phyloP scores from a whole-genome alignment of 2,888 invertebrate species.

The Lepidocyrtoides sp. region DNA sequence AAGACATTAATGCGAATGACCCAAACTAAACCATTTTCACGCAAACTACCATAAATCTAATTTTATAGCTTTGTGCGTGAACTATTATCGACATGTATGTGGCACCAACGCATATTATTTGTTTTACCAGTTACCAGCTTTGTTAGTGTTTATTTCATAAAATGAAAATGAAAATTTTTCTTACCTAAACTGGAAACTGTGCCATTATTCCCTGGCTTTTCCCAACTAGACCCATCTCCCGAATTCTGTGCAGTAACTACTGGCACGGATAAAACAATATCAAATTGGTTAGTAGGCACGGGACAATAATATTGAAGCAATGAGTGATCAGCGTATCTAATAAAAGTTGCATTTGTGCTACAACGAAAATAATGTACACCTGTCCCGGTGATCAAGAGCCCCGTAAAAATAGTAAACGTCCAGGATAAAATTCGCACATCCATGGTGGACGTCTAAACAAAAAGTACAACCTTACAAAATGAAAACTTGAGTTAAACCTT shows the following conservation, averaged over 20 bases:
- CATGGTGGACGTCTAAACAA: conserved; percentile 10
- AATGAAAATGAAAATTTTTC: background rate
- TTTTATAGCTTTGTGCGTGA: too few species aligned
- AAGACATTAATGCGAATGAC: too few species aligned
- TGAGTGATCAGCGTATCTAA: conserved; percentile 58
- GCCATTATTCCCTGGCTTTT: background rate
- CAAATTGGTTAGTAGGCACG: conserved; percentile 52
- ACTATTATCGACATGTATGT: too few species aligned
- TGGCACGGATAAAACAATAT: conserved; percentile 67
- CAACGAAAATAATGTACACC: conserved; percentile 80
- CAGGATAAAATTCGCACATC: conserved; percentile 51
- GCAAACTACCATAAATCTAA: too few species aligned
- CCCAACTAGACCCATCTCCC: background rate
- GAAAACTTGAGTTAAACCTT: background rate
- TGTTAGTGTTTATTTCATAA: too few species aligned
- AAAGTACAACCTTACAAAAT: too few species aligned
- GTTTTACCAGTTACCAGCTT: too few species aligned
- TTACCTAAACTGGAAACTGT: conserved; percentile 29
- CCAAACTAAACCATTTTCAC: too few species aligned
- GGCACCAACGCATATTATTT: too few species aligned
- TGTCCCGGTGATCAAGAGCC: conserved; percentile 65
- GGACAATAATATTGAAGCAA: conserved; percentile 70
- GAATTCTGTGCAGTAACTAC: background rate
- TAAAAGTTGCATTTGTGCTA: background rate
- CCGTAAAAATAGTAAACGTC: conserved; percentile 53